Evolutionary conservation across 2,113 vertebrate species (phyloP).

Genomic region (Cariama cristata): DNA sequence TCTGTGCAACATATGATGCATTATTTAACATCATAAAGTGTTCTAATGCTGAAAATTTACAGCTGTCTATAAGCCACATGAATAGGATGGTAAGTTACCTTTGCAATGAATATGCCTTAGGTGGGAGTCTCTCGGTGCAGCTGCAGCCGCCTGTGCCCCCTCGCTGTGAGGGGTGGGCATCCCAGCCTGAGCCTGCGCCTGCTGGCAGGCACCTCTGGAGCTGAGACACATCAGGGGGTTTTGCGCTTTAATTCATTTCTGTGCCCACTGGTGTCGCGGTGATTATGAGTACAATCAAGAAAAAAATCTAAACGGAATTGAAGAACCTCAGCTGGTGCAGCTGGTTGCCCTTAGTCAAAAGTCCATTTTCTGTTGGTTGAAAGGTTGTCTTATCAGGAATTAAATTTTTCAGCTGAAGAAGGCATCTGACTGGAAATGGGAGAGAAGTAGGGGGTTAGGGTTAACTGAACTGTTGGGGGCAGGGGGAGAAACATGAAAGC

Average conservation of each 20-base stretch:
- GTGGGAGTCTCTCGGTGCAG: neutral
- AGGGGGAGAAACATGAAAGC: neutral
- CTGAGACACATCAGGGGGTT: neutral
- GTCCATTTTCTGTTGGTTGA: conserved; percentile 40
- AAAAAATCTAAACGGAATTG: neutral
- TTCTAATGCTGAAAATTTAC: conserved; percentile 19
- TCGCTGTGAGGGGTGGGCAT: rapidly evolving
- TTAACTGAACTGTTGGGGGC: neutral
- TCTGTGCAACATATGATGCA: neutral
- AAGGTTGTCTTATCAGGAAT: conserved; percentile 59
- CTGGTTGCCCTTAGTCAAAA: conserved; percentile 17
- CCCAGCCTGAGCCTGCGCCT: neutral
- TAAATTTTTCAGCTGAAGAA: conserved; percentile 48
- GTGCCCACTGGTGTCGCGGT: neutral
- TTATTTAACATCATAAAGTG: conserved; percentile 53
- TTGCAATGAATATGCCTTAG: neutral
- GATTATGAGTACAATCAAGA: neutral
- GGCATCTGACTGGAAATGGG: neutral
- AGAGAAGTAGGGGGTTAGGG: neutral
- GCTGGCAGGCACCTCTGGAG: neutral
- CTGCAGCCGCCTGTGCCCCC: neutral
- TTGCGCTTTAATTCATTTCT: neutral
- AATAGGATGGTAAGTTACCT: neutral
- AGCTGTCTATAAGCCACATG: neutral
- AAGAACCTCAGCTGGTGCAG: neutral